phyloP scores from a whole-genome alignment of 2,797 vertebrate genomes.

The Pogoniulus pusillus region DNA sequence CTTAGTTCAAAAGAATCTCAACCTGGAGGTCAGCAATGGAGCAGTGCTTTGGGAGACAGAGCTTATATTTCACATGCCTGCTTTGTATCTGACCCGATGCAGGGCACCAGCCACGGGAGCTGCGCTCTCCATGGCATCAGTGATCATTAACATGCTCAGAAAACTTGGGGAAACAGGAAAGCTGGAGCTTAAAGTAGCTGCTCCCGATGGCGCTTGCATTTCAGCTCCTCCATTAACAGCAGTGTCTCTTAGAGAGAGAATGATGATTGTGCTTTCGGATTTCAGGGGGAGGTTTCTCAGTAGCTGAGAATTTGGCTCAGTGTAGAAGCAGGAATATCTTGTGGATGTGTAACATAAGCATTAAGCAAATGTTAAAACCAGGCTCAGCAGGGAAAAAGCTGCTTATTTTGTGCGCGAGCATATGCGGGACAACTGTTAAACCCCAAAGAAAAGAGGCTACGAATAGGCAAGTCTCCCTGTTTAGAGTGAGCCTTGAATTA shows the following conservation, averaged over 20 bases:
- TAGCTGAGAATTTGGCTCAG: not conserved
- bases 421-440: slow-evolving; percentile 29
- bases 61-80: slow-evolving; percentile 24
- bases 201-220: not conserved
- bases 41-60: not conserved
- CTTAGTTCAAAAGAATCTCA: slow-evolving; percentile 7
- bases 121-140: not conserved
- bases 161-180: slow-evolving; percentile 2
- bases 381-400: slow-evolving; percentile 1
- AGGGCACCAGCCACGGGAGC: not conserved
- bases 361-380: slow-evolving; percentile 20
- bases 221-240: slow-evolving; percentile 24
- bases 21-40: slow-evolving; percentile 6
- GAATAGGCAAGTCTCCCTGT: not conserved
- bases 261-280: not conserved
- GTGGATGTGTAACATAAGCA: not conserved
- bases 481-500: slow-evolving; percentile 38
- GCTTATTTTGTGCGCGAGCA: not conserved
- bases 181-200: not conserved
- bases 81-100: slow-evolving; percentile 1
- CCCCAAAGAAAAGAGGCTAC: not conserved
- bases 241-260: not conserved
- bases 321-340: not conserved
- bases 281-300: not conserved
- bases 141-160: slow-evolving; percentile 1